phyloP scores from a whole-genome alignment of 2,888 invertebrate species.

The Drosophila kanekoi region DNA sequence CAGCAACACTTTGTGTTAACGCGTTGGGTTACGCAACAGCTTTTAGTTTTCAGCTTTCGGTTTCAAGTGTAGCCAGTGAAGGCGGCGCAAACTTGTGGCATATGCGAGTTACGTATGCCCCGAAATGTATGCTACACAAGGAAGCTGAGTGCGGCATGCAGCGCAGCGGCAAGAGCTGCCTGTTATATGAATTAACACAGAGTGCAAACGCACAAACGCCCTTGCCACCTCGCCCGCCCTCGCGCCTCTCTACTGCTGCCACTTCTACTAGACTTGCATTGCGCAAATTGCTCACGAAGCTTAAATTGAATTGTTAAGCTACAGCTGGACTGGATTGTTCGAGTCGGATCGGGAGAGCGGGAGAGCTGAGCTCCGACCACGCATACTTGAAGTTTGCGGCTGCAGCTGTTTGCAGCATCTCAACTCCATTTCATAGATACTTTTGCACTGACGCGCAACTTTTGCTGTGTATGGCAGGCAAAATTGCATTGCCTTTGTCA shows the following conservation, averaged over 20 bases:
- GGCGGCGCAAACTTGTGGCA: conserved; percentile 15
- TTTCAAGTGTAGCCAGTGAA: conserved; percentile 35
- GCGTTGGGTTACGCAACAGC: conserved; percentile 21
- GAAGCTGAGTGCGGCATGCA: conserved; percentile 19
- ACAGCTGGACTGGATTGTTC: conserved; percentile 10
- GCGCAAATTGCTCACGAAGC: conserved; percentile 79
- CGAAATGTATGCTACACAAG: conserved; percentile 33
- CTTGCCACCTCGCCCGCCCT: conserved; percentile 10
- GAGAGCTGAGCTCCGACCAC: conserved; percentile 42
- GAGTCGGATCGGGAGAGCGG: background rate
- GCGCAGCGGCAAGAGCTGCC: conserved; percentile 54
- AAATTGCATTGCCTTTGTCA: conserved; percentile 82
- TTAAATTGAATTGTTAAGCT: conserved; percentile 77
- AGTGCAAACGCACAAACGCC: conserved; percentile 53
- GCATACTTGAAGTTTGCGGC: conserved; percentile 73
- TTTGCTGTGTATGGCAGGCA: conserved; percentile 73
- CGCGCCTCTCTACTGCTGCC: background rate
- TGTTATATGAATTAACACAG: conserved; percentile 76
- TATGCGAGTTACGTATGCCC: conserved; percentile 11
- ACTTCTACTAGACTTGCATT: conserved; percentile 40
- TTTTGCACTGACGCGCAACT: conserved; percentile 70
- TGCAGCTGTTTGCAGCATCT: conserved; percentile 47
- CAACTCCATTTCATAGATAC: conserved; percentile 74
- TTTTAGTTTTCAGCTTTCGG: conserved; percentile 12
- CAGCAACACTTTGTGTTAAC: conserved; percentile 49